phyloP scores from a whole-genome alignment of 2,888 invertebrate species.

The Epinotia bilunana region DNA sequence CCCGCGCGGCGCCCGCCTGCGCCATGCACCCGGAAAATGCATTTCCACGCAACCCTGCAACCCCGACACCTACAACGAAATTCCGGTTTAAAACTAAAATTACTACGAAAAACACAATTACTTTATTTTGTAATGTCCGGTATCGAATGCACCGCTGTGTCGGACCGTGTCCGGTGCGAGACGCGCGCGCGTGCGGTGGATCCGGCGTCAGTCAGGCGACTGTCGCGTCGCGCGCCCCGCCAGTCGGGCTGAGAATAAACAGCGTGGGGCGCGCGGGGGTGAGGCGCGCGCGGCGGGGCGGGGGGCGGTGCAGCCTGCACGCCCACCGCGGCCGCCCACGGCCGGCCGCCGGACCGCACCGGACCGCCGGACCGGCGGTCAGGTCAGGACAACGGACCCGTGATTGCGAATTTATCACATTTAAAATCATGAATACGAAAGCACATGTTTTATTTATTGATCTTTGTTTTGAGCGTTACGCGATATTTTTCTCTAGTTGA shows the following conservation, averaged over 20 bases:
- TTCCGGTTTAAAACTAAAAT: neutral
- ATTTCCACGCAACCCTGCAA: slow-evolving; percentile 71
- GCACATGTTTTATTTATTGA: slow-evolving; percentile 34
- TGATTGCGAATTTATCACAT: slow-evolving; percentile 29
- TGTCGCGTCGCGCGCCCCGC: slow-evolving; percentile 68
- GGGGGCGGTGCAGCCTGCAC: slow-evolving; percentile 73
- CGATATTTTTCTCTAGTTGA: slow-evolving; percentile 21
- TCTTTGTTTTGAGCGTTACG: slow-evolving; percentile 18
- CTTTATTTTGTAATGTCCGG: slow-evolving; percentile 70
- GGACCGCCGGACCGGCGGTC: slow-evolving; percentile 48
- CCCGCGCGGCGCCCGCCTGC: slow-evolving; percentile 81
- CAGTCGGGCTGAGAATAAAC: slow-evolving; percentile 80
- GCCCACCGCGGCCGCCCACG: slow-evolving; percentile 80
- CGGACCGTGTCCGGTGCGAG: slow-evolving; percentile 59
- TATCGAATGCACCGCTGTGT: slow-evolving; percentile 77
- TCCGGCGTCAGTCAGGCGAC: slow-evolving; percentile 82
- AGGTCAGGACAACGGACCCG: slow-evolving; percentile 33
- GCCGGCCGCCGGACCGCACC: slow-evolving; percentile 55
- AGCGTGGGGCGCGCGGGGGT: slow-evolving; percentile 72
- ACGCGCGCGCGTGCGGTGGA: slow-evolving; percentile 73
- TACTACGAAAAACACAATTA: slow-evolving; percentile 28
- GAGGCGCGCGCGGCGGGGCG: slow-evolving; percentile 69
- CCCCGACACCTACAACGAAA: slow-evolving; percentile 56
- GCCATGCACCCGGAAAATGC: slow-evolving; percentile 81
- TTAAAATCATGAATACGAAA: slow-evolving; percentile 16